A percentile compares a stretch with the other conserved stretches of the same genome.
These are phyloP conservation scores for Chroicocephalus ridibundus DNA, from an alignment of 2,113 vertebrate genomes.

Conservation along the genomic window DNA sequence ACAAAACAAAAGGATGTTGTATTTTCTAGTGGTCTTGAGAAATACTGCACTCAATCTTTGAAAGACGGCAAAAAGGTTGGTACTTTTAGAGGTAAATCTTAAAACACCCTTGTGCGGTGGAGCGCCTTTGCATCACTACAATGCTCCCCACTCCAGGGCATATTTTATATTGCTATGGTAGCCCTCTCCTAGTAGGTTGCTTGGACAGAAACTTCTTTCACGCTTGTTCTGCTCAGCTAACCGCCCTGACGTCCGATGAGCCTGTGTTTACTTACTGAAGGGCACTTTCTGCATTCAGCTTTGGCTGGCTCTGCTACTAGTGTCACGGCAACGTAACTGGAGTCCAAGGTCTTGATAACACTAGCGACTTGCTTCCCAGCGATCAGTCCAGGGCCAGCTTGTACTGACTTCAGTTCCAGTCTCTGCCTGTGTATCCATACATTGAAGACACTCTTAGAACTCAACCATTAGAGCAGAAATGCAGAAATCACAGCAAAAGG, in stretches of 20 bases:
- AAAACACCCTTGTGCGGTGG: not conserved
- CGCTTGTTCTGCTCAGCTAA: not conserved
- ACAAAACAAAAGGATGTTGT: not conserved
- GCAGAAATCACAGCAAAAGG: not conserved
- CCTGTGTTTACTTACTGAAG: constrained; percentile 79
- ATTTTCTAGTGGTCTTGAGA: not conserved
- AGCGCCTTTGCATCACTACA: not conserved
- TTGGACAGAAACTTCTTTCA: not conserved
- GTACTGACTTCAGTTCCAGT: constrained; percentile 77
- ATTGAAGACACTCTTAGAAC: not conserved
- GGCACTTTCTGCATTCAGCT: constrained; percentile 81
- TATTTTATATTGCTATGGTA: not conserved
- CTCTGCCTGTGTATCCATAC: constrained; percentile 79
- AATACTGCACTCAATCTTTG: not conserved
- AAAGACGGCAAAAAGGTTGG: not conserved
- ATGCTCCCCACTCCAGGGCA: fast-evolving
- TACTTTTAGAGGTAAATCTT: not conserved
- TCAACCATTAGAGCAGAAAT: not conserved
- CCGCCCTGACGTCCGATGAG: fast-evolving
- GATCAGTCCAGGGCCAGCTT: constrained; percentile 78
- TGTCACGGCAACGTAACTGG: constrained; percentile 80
- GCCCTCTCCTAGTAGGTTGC: not conserved
- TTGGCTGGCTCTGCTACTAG: constrained; percentile 81
- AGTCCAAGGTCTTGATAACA: constrained; percentile 83
- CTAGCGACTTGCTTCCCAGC: constrained; percentile 80